phyloP scores from a whole-genome alignment of 1,140 invertebrate species.

The Triops cancriformis region DNA sequence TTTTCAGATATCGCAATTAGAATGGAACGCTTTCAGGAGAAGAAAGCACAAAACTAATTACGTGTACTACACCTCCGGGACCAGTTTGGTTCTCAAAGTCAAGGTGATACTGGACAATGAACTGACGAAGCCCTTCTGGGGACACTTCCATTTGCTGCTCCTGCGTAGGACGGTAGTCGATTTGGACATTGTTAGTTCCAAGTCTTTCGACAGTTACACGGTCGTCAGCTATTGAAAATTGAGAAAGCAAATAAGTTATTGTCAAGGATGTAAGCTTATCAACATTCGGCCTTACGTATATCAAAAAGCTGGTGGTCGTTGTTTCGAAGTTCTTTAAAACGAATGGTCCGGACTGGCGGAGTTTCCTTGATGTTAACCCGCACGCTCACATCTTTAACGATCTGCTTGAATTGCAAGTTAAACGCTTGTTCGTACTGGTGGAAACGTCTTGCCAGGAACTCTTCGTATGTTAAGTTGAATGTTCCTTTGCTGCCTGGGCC shows the following conservation, averaged over 20 bases:
- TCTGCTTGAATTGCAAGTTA: constrained; percentile 50
- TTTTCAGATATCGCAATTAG: no score
- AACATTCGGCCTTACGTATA: background rate
- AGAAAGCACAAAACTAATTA: constrained; percentile 31
- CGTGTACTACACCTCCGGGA: constrained; percentile 46
- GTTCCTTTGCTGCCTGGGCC: constrained; percentile 47
- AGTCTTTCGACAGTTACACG: constrained; percentile 29
- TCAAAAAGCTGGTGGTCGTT: background rate
- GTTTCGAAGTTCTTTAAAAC: background rate
- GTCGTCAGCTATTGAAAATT: constrained; percentile 27
- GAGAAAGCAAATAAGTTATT: background rate
- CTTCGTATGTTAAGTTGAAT: constrained; percentile 57
- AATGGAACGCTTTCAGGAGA: background rate
- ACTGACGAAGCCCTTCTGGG: constrained; percentile 48
- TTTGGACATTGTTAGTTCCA: constrained; percentile 28
- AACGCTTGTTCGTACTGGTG: constrained; percentile 52
- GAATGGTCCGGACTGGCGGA: background rate
- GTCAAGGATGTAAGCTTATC: background rate
- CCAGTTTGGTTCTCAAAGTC: constrained; percentile 38
- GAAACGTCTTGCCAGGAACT: constrained; percentile 47
- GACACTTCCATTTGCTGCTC: constrained; percentile 42
- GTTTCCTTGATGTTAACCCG: constrained; percentile 18
- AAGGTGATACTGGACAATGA: constrained; percentile 55
- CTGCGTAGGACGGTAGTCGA: constrained; percentile 42
- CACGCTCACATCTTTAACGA: constrained; percentile 27